phyloP scores from a whole-genome alignment of 2,888 invertebrate genomes.

The Chloroclystis v-ata region DNA sequence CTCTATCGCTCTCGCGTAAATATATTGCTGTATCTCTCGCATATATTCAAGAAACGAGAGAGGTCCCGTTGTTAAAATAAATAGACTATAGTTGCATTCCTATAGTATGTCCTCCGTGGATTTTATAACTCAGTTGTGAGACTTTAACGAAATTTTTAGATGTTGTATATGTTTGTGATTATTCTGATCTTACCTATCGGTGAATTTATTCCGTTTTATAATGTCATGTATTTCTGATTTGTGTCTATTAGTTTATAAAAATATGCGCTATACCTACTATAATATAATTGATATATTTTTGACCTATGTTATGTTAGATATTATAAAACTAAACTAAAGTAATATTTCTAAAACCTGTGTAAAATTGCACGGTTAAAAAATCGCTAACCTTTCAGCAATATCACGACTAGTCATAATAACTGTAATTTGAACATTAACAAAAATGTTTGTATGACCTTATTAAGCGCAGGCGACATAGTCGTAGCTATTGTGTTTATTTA shows the following conservation, averaged over 20 bases:
- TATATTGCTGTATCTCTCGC: no score
- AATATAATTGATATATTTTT: no score
- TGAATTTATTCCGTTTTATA: background rate
- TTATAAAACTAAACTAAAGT: no score
- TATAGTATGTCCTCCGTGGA: conserved; percentile 1
- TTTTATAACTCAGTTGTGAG: conserved; percentile 19
- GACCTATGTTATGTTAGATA: no score
- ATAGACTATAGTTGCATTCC: background rate
- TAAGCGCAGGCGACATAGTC: background rate
- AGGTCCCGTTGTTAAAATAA: background rate
- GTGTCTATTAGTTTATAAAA: no score
- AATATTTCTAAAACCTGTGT: no score
- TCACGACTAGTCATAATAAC: conserved; percentile 7
- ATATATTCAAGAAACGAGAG: no score
- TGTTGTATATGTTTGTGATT: conserved; percentile 23
- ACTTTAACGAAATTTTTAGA: conserved; percentile 14
- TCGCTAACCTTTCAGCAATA: background rate
- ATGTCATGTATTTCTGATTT: no score
- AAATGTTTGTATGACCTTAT: background rate
- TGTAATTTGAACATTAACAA: background rate
- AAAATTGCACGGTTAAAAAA: no score
- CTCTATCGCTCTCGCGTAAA: no score
- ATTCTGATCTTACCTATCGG: conserved; percentile 11
- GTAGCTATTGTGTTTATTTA: background rate
- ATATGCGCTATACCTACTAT: no score